A percentile compares a stretch with the other conserved stretches of the same genome.
Conservation (phyloP, 2,113 vertebrate species). For the Struthidea cinerea region DNA sequence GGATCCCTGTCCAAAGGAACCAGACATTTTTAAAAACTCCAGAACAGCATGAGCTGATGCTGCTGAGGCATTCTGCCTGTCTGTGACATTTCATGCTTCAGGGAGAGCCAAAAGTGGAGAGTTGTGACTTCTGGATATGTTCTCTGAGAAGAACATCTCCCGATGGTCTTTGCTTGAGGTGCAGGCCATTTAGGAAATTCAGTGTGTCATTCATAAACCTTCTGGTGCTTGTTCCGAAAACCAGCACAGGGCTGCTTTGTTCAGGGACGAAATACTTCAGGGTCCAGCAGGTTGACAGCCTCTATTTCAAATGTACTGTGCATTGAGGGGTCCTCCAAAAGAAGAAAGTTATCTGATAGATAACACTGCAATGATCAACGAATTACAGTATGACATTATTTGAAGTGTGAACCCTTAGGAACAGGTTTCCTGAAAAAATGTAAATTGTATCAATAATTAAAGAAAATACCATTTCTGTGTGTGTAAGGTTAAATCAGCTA, state of each 20-base stretch:
- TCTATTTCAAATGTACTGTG: neutral
- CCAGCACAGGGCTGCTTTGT: neutral
- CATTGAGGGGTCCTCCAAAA: neutral
- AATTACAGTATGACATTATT: neutral
- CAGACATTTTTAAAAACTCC: neutral
- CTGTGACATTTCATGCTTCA: neutral
- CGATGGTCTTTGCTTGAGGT: neutral
- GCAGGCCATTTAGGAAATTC: neutral
- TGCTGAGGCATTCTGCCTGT: neutral
- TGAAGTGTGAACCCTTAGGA: neutral
- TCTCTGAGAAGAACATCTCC: neutral
- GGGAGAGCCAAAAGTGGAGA: neutral
- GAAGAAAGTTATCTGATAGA: neutral
- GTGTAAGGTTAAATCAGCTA: neutral
- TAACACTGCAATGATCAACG: neutral
- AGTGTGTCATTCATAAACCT: neutral
- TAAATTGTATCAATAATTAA: neutral
- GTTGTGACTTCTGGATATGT: neutral
- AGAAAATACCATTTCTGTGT: neutral
- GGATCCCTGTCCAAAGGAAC: neutral
- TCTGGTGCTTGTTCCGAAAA: neutral
- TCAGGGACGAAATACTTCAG: neutral
- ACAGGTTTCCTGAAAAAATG: neutral
- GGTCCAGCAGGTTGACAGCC: neutral
- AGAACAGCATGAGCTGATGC: neutral